phyloP scores from a whole-genome alignment of 2,113 vertebrate species.

The Gasterosteus aculeatus region DNA sequence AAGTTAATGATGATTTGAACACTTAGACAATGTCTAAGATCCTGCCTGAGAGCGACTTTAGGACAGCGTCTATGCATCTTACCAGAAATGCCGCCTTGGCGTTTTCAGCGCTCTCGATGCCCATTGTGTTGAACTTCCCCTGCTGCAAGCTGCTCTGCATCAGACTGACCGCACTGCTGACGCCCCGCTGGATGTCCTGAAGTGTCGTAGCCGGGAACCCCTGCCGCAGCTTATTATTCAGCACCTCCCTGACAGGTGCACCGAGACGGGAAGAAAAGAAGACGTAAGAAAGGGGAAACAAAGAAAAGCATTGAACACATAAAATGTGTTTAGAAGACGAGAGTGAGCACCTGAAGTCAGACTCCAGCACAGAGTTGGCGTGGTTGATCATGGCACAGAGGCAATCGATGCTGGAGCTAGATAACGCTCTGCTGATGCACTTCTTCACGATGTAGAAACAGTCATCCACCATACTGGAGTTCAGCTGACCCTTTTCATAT shows the following conservation, averaged over 20 bases:
- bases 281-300: background rate
- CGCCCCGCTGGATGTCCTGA: conserved; percentile 96
- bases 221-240: conserved; percentile 91
- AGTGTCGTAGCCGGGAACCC: conserved; percentile 96
- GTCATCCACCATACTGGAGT: conserved; percentile 98
- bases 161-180: conserved; percentile 97
- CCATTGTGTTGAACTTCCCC: conserved; percentile 95
- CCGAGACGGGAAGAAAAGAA: background rate
- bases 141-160: conserved; percentile 99
- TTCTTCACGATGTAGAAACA: conserved; percentile 99
- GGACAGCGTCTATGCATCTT: conserved; percentile 22
- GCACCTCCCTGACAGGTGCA: conserved; percentile 85
- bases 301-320: background rate
- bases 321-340: background rate
- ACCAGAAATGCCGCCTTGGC: conserved; percentile 97
- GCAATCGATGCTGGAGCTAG: conserved; percentile 97
- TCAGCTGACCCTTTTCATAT: conserved; percentile 93
- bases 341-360: conserved; percentile 90
- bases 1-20: background rate
- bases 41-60: background rate
- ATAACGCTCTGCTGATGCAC: conserved; percentile 94
- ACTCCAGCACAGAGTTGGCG: conserved; percentile 91
- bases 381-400: conserved; percentile 99
- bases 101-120: conserved; percentile 93
- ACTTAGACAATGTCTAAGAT: background rate